Percentiles rank a stretch among this genome's conserved stretches.
phyloP scores from a whole-genome alignment of 2,113 vertebrate genomes.

The Chamaetylas fuelleborni region DNA sequence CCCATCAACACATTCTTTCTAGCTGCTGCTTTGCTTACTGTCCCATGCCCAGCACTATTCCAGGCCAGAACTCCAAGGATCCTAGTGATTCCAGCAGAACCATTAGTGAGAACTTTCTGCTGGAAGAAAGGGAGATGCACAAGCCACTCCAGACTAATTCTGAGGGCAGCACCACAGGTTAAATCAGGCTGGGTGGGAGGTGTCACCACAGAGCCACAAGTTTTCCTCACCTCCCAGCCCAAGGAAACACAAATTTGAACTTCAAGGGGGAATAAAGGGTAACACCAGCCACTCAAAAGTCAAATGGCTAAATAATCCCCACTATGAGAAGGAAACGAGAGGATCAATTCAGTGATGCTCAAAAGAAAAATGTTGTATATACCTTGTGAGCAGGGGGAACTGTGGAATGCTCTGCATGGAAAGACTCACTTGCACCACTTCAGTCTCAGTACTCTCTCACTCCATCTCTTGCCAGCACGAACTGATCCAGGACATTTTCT shows the following conservation, averaged over 20 bases:
- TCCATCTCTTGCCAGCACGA: neutral
- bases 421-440: neutral
- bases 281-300: neutral
- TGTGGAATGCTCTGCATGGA: neutral
- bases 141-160: neutral
- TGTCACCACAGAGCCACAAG: neutral
- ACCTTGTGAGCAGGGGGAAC: neutral
- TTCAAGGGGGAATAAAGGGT: neutral
- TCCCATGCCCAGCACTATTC: neutral
- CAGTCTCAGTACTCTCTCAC: neutral
- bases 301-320: neutral
- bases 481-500: slow-evolving; percentile 31
- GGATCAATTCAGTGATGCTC: neutral
- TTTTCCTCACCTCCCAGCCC: fast-evolving
- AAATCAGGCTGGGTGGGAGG: neutral
- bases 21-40: neutral
- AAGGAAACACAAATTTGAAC: neutral
- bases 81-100: neutral
- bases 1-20: neutral
- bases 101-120: neutral
- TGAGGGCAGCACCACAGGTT: neutral
- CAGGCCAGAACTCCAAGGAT: neutral
- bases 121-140: neutral
- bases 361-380: neutral
- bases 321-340: neutral